A percentile compares a stretch with the other conserved stretches of the same genome.
Conservation (phyloP, 2,888 invertebrate species). For the Anodontia alba region DNA sequence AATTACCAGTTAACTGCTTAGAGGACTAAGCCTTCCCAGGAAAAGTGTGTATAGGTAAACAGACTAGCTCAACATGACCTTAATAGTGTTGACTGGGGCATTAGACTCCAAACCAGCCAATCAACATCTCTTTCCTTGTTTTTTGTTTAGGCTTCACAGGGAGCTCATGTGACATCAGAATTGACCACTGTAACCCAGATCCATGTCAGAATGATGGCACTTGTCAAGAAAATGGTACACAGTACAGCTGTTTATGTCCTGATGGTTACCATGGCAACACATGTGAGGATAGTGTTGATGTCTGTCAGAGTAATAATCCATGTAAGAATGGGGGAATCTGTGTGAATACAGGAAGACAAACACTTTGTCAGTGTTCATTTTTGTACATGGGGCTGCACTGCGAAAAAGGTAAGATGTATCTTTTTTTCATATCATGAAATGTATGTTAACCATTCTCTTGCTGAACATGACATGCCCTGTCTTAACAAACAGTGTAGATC, state of each 20-base stretch:
- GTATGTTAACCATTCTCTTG: too few relatives aligned
- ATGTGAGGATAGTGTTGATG: slow-evolving; percentile 64
- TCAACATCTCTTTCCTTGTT: neutral
- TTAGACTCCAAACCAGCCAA: too few relatives aligned
- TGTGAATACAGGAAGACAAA: slow-evolving; percentile 50
- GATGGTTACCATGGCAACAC: slow-evolving; percentile 66
- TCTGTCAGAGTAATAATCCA: slow-evolving; percentile 57
- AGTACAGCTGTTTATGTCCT: slow-evolving; percentile 68
- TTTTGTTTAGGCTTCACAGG: slow-evolving; percentile 63
- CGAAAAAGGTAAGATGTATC: slow-evolving; percentile 77
- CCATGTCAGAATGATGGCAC: slow-evolving; percentile 72
- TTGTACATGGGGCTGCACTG: slow-evolving; percentile 73
- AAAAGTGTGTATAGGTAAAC: too few relatives aligned
- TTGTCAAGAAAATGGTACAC: slow-evolving; percentile 60
- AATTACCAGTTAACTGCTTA: too few relatives aligned
- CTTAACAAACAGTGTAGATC: too few relatives aligned
- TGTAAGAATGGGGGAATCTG: slow-evolving; percentile 79
- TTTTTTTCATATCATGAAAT: too few relatives aligned
- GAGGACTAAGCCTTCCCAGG: too few relatives aligned
- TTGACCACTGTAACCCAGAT: slow-evolving; percentile 58
- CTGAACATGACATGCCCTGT: too few relatives aligned
- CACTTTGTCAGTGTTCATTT: slow-evolving; percentile 71
- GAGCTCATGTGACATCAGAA: slow-evolving; percentile 49
- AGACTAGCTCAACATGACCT: too few relatives aligned
- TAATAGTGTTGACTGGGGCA: too few relatives aligned